Evolutionary conservation across 2,113 vertebrate genomes (phyloP).

Genomic region (Herpailurus yagouaroundi): DNA sequence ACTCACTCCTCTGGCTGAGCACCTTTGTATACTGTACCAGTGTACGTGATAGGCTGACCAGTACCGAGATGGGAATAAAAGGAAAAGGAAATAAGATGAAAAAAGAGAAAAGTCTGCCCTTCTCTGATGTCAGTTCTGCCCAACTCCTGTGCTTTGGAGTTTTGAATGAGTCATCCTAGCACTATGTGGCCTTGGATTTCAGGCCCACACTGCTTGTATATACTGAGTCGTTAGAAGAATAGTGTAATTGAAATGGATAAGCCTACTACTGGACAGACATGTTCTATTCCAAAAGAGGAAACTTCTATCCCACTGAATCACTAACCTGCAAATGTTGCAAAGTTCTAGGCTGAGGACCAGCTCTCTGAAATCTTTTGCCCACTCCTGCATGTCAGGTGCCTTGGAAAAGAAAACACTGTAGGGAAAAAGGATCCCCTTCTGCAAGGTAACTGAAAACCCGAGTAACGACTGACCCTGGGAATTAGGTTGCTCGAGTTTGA

Average conservation of each 20-base stretch:
- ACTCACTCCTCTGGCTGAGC: not conserved
- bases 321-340: not conserved
- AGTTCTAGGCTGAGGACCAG: slow-evolving; percentile 81
- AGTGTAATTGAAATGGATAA: slow-evolving; percentile 34
- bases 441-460: slow-evolving; percentile 80
- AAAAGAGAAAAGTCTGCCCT: not conserved
- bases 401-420: slow-evolving; percentile 68
- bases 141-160: slow-evolving; percentile 19
- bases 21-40: not conserved
- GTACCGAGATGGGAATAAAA: not conserved
- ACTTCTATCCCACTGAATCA: not conserved
- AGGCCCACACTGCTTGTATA: not conserved
- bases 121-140: not conserved
- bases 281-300: slow-evolving; percentile 34
- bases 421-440: slow-evolving; percentile 76
- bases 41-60: not conserved
- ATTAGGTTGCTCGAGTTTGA: slow-evolving; percentile 69
- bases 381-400: slow-evolving; percentile 63
- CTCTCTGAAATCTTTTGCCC: slow-evolving; percentile 68
- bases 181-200: not conserved
- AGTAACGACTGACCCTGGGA: slow-evolving; percentile 78
- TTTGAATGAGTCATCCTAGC: not conserved
- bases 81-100: not conserved
- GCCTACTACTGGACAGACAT: not conserved
- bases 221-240: slow-evolving; percentile 12